Conservation (phyloP, 2,797 vertebrate species). For the Anas acuta region DNA sequence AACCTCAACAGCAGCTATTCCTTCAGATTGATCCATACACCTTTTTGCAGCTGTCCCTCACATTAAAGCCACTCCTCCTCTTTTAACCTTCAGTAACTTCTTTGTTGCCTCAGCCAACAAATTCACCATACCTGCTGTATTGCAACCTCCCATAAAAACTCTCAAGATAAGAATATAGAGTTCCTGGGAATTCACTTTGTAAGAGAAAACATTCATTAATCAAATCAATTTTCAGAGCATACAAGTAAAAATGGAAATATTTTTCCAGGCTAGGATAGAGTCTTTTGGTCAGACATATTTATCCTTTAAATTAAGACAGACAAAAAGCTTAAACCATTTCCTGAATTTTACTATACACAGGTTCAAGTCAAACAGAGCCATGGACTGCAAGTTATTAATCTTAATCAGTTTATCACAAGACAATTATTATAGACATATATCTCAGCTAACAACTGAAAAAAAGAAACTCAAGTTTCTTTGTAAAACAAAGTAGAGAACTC, state of each 20-base stretch:
- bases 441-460: background rate
- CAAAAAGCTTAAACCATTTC: background rate
- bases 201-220: background rate
- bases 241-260: background rate
- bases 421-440: background rate
- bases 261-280: background rate
- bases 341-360: background rate
- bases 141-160: background rate
- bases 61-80: background rate
- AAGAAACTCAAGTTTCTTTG: background rate
- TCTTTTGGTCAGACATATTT: background rate
- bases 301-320: background rate
- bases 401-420: background rate
- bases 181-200: background rate
- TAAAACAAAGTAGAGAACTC: background rate
- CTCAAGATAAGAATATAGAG: background rate
- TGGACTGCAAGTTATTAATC: background rate
- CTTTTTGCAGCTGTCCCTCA: background rate
- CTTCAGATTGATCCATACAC: background rate
- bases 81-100: background rate
- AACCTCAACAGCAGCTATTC: background rate
- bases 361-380: background rate
- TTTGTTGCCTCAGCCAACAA: background rate
- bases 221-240: background rate
- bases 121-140: background rate